Base-by-base conservation (phyloP, 2,888 invertebrate species). In the Xestoiulus laeticollis region DNA sequence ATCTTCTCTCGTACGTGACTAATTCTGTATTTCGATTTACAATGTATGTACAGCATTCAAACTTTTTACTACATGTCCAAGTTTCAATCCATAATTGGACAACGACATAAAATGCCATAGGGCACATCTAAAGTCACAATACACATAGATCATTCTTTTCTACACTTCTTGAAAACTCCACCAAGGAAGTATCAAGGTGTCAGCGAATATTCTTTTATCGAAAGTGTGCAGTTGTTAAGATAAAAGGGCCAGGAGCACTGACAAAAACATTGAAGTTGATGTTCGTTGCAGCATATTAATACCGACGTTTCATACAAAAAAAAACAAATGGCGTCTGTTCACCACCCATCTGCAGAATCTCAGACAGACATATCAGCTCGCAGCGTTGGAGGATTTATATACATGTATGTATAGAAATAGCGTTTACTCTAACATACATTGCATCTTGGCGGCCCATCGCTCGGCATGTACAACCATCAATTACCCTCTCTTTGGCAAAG, bases 391-490 rank as follows among this genome's bases (percentile, higher is more conserved):
- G 33, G 33, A 38, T 38, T 38, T 48, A 3, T 48, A 48, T 10
- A 43, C 43, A 43, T 8, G 43, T 8, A 22, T 22, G 59, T n/a
- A 68, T 68, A 68, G 10, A 68, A 26, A 68, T 68, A 26, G 68
- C 26, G 26, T 68, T 68, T 68, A 26, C 22, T 26, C 26, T 68
- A 22, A 26, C 68, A 6, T 26, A 2, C 68, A 22, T 6, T 26
- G 68, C 3, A 68, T 68, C 68, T 68, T 68, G n/a, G 53, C 16
- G n/a, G 53, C 53, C 53, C 53, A 53, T 53, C 53, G 19, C 53
- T 53, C n/a, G 53, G 19, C 53, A 53, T 53, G 53, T 53, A 53
- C 53, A 19, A 53, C 68, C 68, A 68, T 68, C 68, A 68, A 68
- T 68, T 68, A 22, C 48, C 26, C 26, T 68, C 26, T 68, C 68